Evolutionary conservation across 2,113 vertebrate species (phyloP).

Genomic region (Ictidomys tridecemlineatus): DNA sequence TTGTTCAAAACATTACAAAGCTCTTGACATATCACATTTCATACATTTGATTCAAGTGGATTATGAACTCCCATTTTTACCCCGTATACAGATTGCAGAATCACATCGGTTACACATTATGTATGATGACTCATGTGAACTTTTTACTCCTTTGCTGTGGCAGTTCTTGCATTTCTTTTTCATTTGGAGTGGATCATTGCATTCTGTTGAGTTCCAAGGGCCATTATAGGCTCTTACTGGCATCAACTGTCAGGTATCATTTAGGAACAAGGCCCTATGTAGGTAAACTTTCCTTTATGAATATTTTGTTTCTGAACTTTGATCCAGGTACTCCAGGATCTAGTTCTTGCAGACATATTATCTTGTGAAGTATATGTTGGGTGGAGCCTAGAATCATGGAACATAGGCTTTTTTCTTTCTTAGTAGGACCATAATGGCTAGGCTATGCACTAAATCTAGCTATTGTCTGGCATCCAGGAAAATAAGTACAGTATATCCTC

Average conservation of each 20-base stretch:
- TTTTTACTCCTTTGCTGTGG: neutral
- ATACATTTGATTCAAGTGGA: too few species aligned
- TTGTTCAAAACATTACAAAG: too few species aligned
- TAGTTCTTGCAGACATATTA: neutral
- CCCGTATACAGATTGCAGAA: too few species aligned
- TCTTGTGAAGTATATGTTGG: too few species aligned
- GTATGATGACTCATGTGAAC: neutral
- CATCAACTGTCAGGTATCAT: too few species aligned
- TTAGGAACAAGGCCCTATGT: rapidly evolving
- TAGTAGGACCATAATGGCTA: too few species aligned
- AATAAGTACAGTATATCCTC: neutral
- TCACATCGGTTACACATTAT: too few species aligned
- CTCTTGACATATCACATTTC: too few species aligned
- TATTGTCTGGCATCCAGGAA: too few species aligned
- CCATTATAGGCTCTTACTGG: too few species aligned
- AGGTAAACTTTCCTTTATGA: neutral
- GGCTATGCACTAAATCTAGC: neutral
- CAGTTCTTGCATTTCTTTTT: neutral
- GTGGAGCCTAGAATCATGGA: neutral
- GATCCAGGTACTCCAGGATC: rapidly evolving
- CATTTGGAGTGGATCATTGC: neutral
- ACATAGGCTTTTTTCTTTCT: neutral
- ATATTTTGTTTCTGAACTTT: neutral
- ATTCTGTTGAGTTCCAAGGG: too few species aligned
- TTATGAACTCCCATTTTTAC: too few species aligned